Base-by-base conservation (phyloP, 2,888 invertebrate species). In the Parelbella ahira region DNA sequence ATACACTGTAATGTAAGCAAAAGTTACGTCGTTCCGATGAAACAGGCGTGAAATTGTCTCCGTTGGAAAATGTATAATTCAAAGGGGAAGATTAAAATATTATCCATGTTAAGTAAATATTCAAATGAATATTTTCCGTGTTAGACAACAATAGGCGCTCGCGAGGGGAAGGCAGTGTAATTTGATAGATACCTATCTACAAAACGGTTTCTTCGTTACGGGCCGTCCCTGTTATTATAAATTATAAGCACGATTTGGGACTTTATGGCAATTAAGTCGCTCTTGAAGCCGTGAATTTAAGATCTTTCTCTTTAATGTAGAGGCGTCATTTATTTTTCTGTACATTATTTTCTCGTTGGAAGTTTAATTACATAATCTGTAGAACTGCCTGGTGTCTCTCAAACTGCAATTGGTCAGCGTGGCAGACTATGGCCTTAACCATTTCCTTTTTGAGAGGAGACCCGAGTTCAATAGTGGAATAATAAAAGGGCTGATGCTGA, bases 31-130 rank as follows among this genome's bases (percentile, higher is more conserved):
- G 54, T 83, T 86, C 65, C 48, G 48, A 52, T 50, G 62, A 66
- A 74, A 63, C 62, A 57, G 62, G 73, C 77, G 83, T 81, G 84
- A 86, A 84, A 84, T 86, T 87, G 86, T 86, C 86, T 87, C 83
- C 82, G 81, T 69, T 82, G 79, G 86, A 86, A 87, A 87, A 82
- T 83, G 86, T 87, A 80, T 87, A 86, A 84, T 86, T 86, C 84
- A 84, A 81, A 87, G 86, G 88, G 88, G 88, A 84, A 88, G 88
- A 88, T 88, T 88, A 88, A 88, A 88, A 88, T 88, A 88, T 88
- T 88, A 88, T 88, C 84, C 88, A 86, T 87, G 88, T 88, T 88
- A 87, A 88, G 88, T 88, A 88, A 88, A 88, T 88, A 88, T 88
- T 88, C 87, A 86, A 87, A 86, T 88, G 87, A 88, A 88, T 88